These are phyloP conservation scores for Thunnus maccoyii DNA, from an alignment of 2,113 vertebrate genomes.

Conservation along the genomic window DNA sequence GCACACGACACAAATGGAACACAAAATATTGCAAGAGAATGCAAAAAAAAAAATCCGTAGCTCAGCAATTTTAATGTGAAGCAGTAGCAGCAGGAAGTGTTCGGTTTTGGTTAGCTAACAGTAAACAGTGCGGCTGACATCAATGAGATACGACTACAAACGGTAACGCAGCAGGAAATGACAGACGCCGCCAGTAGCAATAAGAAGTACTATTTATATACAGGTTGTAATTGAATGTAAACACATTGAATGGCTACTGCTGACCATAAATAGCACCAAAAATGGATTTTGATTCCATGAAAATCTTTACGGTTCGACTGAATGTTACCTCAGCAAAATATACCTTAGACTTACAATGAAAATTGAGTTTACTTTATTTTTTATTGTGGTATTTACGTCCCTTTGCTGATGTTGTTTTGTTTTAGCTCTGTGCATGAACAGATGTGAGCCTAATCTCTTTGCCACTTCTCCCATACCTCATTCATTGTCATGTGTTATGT, in stretches of 20 bases:
- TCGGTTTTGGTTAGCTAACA: too few relatives aligned
- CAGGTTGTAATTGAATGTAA: too few relatives aligned
- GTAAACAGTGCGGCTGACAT: too few relatives aligned
- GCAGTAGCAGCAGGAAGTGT: not conserved
- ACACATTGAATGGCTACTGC: too few relatives aligned
- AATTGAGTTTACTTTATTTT: not conserved
- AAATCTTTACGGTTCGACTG: not conserved
- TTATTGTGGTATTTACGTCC: slow-evolving; percentile 14
- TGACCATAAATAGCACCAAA: too few relatives aligned
- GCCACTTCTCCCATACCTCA: slow-evolving; percentile 75
- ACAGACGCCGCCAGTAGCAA: not conserved
- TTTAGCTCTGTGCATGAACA: slow-evolving; percentile 77
- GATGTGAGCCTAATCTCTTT: slow-evolving; percentile 64
- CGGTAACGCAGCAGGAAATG: not conserved
- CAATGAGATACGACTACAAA: too few relatives aligned
- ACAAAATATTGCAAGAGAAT: too few relatives aligned
- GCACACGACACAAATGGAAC: too few relatives aligned
- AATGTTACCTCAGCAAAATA: not conserved
- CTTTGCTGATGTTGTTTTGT: slow-evolving; percentile 65
- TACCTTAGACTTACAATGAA: not conserved
- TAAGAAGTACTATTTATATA: not conserved
- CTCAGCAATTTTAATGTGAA: not conserved
- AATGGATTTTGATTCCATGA: too few relatives aligned
- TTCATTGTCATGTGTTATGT: slow-evolving; percentile 64
- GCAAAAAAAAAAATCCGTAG: too few relatives aligned